phyloP scores from a whole-genome alignment of 1,140 invertebrate species.

The Trypoxylus dichotomus region DNA sequence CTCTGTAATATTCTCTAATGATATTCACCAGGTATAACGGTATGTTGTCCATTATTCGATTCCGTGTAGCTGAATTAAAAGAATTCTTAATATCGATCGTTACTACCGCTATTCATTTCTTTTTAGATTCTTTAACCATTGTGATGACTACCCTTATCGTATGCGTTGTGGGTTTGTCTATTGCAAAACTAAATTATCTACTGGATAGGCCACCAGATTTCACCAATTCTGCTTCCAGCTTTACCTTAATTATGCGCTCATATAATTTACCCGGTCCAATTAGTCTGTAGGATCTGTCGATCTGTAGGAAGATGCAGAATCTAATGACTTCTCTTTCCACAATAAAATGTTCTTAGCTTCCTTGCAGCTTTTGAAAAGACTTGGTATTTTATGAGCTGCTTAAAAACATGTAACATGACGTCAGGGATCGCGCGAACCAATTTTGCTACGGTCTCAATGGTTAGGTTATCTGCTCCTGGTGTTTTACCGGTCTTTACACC shows the following conservation, averaged over 20 bases:
- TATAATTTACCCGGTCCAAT: constrained; percentile 40
- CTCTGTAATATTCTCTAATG: constrained; percentile 35
- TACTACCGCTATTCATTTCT: no score
- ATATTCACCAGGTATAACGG: no score
- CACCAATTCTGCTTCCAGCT: no score
- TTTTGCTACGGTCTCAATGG: background rate
- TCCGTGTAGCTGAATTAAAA: no score
- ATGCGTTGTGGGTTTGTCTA: constrained; percentile 44
- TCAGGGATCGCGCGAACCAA: background rate
- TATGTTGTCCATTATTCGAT: no score
- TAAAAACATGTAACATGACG: background rate
- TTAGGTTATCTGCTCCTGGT: background rate
- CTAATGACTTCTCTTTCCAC: background rate
- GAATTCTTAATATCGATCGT: no score
- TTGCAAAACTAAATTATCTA: constrained; percentile 47
- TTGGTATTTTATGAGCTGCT: background rate
- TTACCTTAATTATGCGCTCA: constrained; percentile 37
- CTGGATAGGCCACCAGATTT: constrained; percentile 30
- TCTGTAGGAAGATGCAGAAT: background rate
- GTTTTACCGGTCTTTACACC: background rate
- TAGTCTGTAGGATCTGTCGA: constrained; percentile 1
- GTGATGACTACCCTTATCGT: constrained; percentile 39
- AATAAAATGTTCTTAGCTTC: background rate
- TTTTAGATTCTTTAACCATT: constrained; percentile 5
- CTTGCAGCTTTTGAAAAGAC: background rate